Evolutionary conservation across 2,888 invertebrate genomes (phyloP).

Genomic region (Rotaria sp.): DNA sequence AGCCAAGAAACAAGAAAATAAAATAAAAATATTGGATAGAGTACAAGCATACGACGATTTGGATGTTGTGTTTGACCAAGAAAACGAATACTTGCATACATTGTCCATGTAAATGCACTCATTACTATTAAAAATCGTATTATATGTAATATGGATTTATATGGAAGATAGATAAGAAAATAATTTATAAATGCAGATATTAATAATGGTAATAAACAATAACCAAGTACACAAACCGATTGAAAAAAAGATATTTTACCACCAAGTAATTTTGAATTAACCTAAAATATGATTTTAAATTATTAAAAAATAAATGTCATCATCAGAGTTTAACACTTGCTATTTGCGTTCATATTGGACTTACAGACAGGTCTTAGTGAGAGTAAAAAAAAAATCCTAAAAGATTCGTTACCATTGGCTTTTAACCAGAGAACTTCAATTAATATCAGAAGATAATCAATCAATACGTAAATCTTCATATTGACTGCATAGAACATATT

Average conservation of each 20-base stretch:
- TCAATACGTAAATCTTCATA: no score
- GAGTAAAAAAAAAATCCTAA: no score
- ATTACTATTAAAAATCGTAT: constrained; percentile 73
- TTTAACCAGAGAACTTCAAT: no score
- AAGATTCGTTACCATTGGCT: no score
- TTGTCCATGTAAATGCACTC: constrained; percentile 85
- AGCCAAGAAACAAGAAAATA: constrained; percentile 74
- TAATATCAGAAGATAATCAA: no score
- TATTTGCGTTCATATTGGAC: no score
- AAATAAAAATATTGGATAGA: constrained; percentile 91
- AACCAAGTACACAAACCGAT: constrained; percentile 92
- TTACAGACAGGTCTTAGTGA: no score
- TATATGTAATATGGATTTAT: constrained; percentile 67
- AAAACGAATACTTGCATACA: constrained; percentile 84
- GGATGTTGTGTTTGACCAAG: constrained; percentile 65
- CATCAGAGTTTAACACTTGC: no score
- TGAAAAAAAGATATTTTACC: constrained; percentile 61
- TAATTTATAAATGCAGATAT: constrained; percentile 76
- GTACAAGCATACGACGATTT: constrained; percentile 70
- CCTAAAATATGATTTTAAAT: not conserved
- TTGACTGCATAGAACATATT: no score
- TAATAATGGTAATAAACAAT: constrained; percentile 84
- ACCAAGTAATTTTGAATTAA: constrained; percentile 37
- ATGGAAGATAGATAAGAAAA: constrained; percentile 67
- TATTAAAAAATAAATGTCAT: no score